Percentiles rank a stretch among this genome's conserved stretches.
Evolutionary conservation across 2,797 vertebrate species (phyloP).

Genomic region (Podargus strigoides): DNA sequence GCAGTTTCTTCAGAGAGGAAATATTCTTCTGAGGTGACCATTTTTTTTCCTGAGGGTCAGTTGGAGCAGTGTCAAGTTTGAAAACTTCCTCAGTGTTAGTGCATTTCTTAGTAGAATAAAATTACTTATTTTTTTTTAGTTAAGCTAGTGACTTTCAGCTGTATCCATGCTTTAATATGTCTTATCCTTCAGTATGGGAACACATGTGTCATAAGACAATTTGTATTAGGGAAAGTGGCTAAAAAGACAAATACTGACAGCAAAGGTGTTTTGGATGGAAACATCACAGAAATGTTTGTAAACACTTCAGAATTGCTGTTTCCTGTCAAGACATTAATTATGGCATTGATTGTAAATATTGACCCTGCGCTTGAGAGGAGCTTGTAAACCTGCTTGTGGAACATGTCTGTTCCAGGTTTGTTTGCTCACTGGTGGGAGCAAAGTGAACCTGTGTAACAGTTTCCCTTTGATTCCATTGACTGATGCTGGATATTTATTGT

Average conservation of each 20-base stretch:
- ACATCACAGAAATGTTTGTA: neutral
- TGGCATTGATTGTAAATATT: neutral
- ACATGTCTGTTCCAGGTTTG: fast-evolving
- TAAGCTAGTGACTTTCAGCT: neutral
- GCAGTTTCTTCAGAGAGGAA: neutral
- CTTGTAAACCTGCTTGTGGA: neutral
- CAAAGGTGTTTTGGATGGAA: neutral
- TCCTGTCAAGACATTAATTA: neutral
- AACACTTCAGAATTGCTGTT: neutral
- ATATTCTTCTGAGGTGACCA: neutral
- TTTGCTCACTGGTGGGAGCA: neutral
- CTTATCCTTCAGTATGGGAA: neutral
- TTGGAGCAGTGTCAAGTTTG: neutral
- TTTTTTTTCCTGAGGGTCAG: neutral
- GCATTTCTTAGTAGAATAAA: neutral
- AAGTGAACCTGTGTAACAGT: neutral
- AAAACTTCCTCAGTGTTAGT: neutral
- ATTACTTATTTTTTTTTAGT: neutral
- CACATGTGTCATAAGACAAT: neutral
- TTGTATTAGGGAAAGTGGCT: neutral
- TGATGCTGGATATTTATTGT: neutral
- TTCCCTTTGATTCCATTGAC: neutral
- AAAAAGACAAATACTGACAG: neutral
- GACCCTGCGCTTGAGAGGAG: neutral
- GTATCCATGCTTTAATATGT: neutral